Conservation (phyloP, 92 coral and sea anemone species). For the Umimayanthus chanpuru region DNA sequence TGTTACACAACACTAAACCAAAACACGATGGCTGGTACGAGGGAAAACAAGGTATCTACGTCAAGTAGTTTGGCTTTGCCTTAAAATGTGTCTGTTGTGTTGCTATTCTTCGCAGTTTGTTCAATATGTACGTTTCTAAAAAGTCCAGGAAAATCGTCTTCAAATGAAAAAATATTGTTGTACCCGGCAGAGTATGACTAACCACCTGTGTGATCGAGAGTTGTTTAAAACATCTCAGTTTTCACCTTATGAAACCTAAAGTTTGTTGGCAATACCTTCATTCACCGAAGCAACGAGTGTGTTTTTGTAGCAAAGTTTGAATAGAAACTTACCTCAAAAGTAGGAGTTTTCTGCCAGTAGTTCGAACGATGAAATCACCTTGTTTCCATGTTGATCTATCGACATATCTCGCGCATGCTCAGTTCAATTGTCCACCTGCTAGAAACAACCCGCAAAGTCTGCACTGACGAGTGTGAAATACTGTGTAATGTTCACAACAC, state of each 20-base stretch:
- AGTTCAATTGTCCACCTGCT: slow-evolving; percentile 31
- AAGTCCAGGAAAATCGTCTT: no score
- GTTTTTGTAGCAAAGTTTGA: background rate
- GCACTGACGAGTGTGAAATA: slow-evolving; percentile 10
- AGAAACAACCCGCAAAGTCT: slow-evolving; percentile 34
- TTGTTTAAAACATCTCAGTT: background rate
- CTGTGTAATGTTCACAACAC: background rate
- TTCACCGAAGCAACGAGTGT: background rate
- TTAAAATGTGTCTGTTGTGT: background rate
- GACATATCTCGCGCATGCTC: slow-evolving; percentile 32
- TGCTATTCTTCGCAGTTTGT: background rate
- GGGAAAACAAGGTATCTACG: background rate
- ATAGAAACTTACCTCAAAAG: slow-evolving; percentile 12
- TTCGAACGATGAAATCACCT: slow-evolving; percentile 39
- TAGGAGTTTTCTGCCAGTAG: background rate
- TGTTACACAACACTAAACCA: background rate
- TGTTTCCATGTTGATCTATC: slow-evolving; percentile 38
- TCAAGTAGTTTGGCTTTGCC: background rate
- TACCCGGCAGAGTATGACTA: background rate
- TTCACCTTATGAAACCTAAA: background rate
- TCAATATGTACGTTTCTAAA: no score
- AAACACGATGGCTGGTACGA: slow-evolving; percentile 15
- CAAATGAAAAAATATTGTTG: background rate
- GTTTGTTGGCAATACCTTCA: background rate
- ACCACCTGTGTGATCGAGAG: background rate